A percentile compares a stretch with the other conserved stretches of the same genome.
Conservation (phyloP, 2,888 invertebrate genomes). For the Drosophila eohydei region DNA sequence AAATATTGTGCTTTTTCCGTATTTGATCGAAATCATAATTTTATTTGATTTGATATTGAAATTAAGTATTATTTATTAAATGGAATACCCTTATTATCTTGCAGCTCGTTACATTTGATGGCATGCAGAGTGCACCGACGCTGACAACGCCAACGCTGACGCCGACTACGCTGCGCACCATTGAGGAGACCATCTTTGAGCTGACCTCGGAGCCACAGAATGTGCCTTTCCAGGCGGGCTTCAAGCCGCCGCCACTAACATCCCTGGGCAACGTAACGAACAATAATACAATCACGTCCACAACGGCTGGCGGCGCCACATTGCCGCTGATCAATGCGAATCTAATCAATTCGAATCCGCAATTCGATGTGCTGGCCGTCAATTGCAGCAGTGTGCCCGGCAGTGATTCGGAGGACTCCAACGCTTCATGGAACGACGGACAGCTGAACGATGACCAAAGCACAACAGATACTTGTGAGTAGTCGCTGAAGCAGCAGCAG, state of each 20-base stretch:
- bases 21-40: not conserved
- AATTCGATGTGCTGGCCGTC: conserved; percentile 34
- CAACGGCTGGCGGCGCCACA: conserved; percentile 19
- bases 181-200: conserved; percentile 96
- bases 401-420: conserved; percentile 81
- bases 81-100: conserved; percentile 80
- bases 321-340: conserved; percentile 37
- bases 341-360: conserved; percentile 28
- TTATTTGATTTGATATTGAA: not conserved
- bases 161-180: conserved; percentile 95
- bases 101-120: conserved; percentile 93
- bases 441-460: conserved; percentile 83
- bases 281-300: conserved; percentile 28
- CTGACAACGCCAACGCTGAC: conserved; percentile 97
- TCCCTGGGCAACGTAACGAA: conserved; percentile 79
- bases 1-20: not conserved
- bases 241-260: conserved; percentile 94
- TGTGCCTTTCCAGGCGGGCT: conserved; percentile 94
- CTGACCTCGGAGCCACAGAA: conserved; percentile 91
- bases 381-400: conserved; percentile 53
- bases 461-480: conserved; percentile 85
- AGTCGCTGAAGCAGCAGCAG: not conserved
- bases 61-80: not conserved
- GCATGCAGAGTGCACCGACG: conserved; percentile 94
- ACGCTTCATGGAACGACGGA: conserved; percentile 83